Evolutionary conservation across 2,797 vertebrate species (phyloP).

Genomic region (Carapus acus): DNA sequence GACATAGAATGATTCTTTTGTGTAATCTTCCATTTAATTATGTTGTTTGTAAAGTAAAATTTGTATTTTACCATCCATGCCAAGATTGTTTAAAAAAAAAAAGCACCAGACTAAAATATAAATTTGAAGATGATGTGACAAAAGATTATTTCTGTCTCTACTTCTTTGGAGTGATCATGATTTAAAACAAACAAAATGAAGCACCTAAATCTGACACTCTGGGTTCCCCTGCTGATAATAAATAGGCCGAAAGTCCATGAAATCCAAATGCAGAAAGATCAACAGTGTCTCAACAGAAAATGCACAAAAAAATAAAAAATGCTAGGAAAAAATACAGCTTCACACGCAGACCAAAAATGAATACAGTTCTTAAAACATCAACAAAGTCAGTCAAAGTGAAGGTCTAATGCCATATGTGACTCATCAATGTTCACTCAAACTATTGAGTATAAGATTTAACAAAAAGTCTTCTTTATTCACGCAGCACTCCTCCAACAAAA

Average conservation of each 20-base stretch:
- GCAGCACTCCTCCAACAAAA: constrained; percentile 35
- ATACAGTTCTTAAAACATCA: constrained; percentile 41
- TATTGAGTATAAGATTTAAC: constrained; percentile 42
- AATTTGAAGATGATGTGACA: constrained; percentile 10
- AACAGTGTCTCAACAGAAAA: neutral
- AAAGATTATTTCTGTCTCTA: constrained; percentile 4
- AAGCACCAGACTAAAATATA: neutral
- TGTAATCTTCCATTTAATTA: constrained; percentile 2
- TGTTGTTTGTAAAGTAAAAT: too few species aligned
- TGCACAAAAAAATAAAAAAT: too few species aligned
- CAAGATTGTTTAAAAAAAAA: too few species aligned
- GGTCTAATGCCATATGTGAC: constrained; percentile 37
- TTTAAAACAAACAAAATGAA: constrained; percentile 36
- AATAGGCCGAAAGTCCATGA: neutral
- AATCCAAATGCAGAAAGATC: neutral
- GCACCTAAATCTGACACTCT: constrained; percentile 26
- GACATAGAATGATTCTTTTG: constrained; percentile 1
- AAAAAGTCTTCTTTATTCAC: constrained; percentile 49
- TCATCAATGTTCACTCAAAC: constrained; percentile 43
- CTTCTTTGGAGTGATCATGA: constrained; percentile 24
- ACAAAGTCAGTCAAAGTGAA: constrained; percentile 27
- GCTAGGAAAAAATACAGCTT: neutral
- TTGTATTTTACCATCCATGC: too few species aligned
- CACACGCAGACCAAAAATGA: constrained; percentile 7
- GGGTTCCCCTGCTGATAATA: neutral